Conservation (phyloP, 2,113 vertebrate genomes). For the Galbula dea region DNA sequence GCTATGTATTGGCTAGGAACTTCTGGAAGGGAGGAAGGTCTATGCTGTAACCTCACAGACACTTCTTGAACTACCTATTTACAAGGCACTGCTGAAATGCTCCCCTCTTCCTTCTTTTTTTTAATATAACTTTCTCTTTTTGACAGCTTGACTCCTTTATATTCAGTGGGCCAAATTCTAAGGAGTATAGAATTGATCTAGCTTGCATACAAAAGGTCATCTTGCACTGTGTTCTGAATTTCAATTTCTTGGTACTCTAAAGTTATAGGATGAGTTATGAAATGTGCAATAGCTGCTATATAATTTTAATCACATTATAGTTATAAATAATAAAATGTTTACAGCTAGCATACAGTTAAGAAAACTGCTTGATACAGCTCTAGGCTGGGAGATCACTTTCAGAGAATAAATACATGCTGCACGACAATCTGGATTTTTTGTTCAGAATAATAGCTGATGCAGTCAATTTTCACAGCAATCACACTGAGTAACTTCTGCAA, state of each 20-base stretch:
- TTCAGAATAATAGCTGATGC: background rate
- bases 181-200: constrained; percentile 6
- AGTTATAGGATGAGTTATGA: background rate
- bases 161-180: constrained; percentile 11
- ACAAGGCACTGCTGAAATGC: background rate
- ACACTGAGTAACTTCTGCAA: background rate
- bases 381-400: constrained; percentile 7
- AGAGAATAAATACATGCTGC: background rate
- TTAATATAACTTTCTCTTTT: constrained; percentile 24
- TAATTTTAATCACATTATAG: constrained; percentile 52
- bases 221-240: background rate
- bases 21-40: background rate
- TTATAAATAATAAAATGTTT: constrained; percentile 34
- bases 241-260: background rate
- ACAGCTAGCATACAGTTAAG: constrained; percentile 37
- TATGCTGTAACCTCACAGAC: background rate
- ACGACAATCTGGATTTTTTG: constrained; percentile 7
- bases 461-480: background rate
- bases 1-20: background rate
- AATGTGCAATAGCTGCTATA: constrained; percentile 10
- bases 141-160: background rate
- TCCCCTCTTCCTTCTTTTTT: fast-evolving
- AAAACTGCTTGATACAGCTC: constrained; percentile 28
- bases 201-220: background rate
- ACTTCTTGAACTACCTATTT: background rate